A percentile compares a stretch with the other conserved stretches of the same genome.
These are phyloP conservation scores for Notodonta ziczac DNA, from an alignment of 2,888 invertebrate species.

Conservation along the genomic window DNA sequence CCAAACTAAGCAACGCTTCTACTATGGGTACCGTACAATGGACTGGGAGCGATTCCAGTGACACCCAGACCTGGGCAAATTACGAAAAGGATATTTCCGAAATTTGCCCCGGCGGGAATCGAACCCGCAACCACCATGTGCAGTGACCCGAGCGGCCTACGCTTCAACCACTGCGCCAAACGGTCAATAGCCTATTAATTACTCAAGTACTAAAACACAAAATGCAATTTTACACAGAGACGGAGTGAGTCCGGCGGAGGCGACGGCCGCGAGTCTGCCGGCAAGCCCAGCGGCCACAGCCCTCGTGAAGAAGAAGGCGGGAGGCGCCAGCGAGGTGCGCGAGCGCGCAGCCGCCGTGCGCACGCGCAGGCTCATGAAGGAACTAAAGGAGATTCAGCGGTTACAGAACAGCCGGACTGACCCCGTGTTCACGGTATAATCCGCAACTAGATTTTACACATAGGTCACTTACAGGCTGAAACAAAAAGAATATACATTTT, in stretches of 20 bases:
- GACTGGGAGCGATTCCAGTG: too few species aligned
- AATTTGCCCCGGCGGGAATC: too few species aligned
- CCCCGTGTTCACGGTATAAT: conserved; percentile 88
- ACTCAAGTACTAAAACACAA: neutral
- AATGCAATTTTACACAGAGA: conserved; percentile 55
- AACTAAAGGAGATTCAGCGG: conserved; percentile 91
- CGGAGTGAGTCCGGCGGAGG: conserved; percentile 79
- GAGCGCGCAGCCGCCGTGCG: conserved; percentile 84
- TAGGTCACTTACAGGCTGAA: too few species aligned
- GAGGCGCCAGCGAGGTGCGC: conserved; percentile 68
- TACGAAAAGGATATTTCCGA: too few species aligned
- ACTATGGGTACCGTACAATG: too few species aligned
- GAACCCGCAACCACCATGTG: too few species aligned
- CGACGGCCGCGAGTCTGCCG: conserved; percentile 73
- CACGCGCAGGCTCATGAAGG: conserved; percentile 93
- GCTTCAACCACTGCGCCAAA: too few species aligned
- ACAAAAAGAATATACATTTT: too few species aligned
- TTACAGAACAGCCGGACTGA: conserved; percentile 88
- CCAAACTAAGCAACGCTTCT: too few species aligned
- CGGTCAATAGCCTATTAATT: too few species aligned
- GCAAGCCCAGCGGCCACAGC: conserved; percentile 79
- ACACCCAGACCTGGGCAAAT: too few species aligned
- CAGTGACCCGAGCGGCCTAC: too few species aligned
- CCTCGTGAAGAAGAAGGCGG: conserved; percentile 74
- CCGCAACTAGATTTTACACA: neutral